phyloP scores from a whole-genome alignment of 2,888 invertebrate genomes.

The Stramonita haemastoma region DNA sequence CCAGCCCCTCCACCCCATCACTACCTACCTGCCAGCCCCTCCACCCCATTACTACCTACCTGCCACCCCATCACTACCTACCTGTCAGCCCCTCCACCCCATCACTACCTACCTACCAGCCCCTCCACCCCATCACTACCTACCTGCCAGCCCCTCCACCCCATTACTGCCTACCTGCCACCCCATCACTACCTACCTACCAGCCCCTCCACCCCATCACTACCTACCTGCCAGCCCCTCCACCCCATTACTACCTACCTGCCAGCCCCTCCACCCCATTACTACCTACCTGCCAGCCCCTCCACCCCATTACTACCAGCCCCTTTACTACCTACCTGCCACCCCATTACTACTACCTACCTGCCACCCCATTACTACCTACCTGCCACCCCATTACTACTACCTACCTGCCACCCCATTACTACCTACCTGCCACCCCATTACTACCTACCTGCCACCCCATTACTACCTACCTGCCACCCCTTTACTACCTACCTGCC shows the following conservation, averaged over 20 bases:
- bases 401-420: too few species aligned
- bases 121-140: not conserved
- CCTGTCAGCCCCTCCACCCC: constrained; percentile 65
- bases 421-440: constrained; percentile 59
- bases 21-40: constrained; percentile 61
- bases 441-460: too few species aligned
- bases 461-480: constrained; percentile 52
- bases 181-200: constrained; percentile 50
- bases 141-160: constrained; percentile 65
- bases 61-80: constrained; percentile 29
- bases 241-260: constrained; percentile 47
- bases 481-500: too few species aligned
- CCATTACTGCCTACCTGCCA: too few species aligned
- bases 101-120: too few species aligned
- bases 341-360: too few species aligned
- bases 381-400: constrained; percentile 67
- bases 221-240: too few species aligned
- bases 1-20: constrained; percentile 58
- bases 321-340: constrained; percentile 51
- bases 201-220: constrained; percentile 65
- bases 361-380: not conserved
- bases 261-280: constrained; percentile 59
- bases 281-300: constrained; percentile 58
- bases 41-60: too few species aligned
- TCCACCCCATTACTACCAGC: too few species aligned